Base-by-base conservation (phyloP, 2,888 invertebrate species). In the Amphipoea lucens region DNA sequence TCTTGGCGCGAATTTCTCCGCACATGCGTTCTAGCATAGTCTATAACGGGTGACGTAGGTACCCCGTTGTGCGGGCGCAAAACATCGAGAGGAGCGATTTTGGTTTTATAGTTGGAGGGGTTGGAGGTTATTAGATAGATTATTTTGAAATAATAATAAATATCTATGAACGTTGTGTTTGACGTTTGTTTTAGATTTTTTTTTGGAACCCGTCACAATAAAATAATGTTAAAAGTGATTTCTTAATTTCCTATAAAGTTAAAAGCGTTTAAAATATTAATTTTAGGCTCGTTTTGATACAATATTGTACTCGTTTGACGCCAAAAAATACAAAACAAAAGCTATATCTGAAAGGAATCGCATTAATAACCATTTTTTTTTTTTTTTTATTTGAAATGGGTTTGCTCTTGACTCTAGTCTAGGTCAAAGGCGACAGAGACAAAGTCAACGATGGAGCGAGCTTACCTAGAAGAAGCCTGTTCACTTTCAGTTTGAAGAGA, bases 1-100 rank as follows among this genome's bases (percentile, higher is more conserved):
- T 54, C 71, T 40, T 66, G 66, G 29, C 74, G 81, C 76, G 72
- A 84, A 84, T 85, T 85, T 85, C 85, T 87, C 85, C 84, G 76
- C 79, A 45, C 84, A 67, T 81, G 84, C 81, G 87, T 29, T 67
- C 81, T 84, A 81, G 67, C 54, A 60, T 54, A 71, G 63, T 65
- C 63, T 78, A 65, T 54, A 51, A 57, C 70, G 20, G n/a, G 40
- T 62, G 45, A 66, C 78, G 60, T 40, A 54, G 40, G 14, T 67
- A 11, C 78, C 67, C 36, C 40, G 40, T 54, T 45, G 60, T 4
- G 57, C 29, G 0, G 72, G 40, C 11, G n/a, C 57, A 73, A 87
- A 9, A 12, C 62, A 63, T 74, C 36, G 69, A 88, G 78, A 68
- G 51, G 63, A 86, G 76, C 66, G 73, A n/a, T 75, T 74, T 74